Conservation (phyloP, 2,888 invertebrate genomes). For the Aleiodes testaceus region DNA sequence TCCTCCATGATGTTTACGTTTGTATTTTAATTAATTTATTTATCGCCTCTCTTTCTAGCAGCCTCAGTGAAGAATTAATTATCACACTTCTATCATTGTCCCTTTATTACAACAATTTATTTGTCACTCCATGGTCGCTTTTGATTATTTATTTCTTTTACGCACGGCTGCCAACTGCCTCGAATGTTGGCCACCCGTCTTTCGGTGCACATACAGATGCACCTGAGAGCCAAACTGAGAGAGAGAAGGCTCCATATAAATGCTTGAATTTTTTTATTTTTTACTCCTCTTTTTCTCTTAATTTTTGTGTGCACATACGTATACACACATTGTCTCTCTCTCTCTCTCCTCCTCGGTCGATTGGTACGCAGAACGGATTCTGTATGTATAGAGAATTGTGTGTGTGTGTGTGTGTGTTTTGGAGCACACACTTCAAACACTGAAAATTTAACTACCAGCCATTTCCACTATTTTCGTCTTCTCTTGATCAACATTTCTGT, state of each 20-base stretch:
- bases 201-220: conserved; percentile 55
- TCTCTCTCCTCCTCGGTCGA: no score
- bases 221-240: conserved; percentile 43
- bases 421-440: no score
- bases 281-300: neutral
- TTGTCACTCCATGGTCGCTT: conserved; percentile 73
- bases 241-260: conserved; percentile 4
- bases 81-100: conserved; percentile 64
- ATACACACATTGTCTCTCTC: no score
- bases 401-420: conserved; percentile 3
- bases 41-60: neutral
- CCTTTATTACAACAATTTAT: conserved; percentile 64
- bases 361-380: neutral
- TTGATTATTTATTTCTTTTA: conserved; percentile 73
- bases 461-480: no score
- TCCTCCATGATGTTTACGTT: conserved; percentile 23
- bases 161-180: conserved; percentile 69
- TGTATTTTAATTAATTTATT: neutral
- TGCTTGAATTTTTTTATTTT: neutral
- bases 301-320: conserved; percentile 1
- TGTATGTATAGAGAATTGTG: neutral
- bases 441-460: no score
- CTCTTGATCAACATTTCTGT: no score
- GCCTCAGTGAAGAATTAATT: conserved; percentile 11
- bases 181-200: conserved; percentile 59